phyloP scores from a whole-genome alignment of 1,140 invertebrate species.

The Cydia pomonella region DNA sequence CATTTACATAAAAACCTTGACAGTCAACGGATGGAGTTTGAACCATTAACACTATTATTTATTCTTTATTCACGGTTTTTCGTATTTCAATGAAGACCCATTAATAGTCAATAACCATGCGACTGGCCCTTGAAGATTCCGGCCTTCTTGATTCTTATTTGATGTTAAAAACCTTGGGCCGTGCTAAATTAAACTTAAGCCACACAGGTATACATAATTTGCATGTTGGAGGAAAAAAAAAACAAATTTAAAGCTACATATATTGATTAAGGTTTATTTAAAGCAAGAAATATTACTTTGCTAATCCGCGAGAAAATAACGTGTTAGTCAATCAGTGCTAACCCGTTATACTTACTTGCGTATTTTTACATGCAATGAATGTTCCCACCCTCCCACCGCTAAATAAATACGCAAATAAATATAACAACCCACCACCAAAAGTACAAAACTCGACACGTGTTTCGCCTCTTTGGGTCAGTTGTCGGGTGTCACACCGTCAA shows the following conservation, averaged over 20 bases:
- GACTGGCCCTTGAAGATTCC: not conserved
- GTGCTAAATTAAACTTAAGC: not conserved
- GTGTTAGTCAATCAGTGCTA: no score
- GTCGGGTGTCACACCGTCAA: no score
- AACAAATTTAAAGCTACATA: not conserved
- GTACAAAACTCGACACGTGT: no score
- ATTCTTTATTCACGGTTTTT: slow-evolving; percentile 11
- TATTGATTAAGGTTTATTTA: not conserved
- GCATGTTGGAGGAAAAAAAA: not conserved
- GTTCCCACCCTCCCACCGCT: no score
- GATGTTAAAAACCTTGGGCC: not conserved
- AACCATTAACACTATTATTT: not conserved
- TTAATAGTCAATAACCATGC: slow-evolving; percentile 6
- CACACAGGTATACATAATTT: not conserved
- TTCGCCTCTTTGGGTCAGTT: no score
- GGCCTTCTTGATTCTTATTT: not conserved
- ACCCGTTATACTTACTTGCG: no score
- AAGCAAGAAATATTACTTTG: no score
- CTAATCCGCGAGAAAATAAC: no score
- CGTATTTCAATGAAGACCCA: not conserved
- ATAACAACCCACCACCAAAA: no score
- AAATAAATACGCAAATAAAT: no score
- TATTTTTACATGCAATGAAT: no score
- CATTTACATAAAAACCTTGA: slow-evolving; percentile 14
- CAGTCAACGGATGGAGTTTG: not conserved